Base-by-base conservation (phyloP, 2,888 invertebrate genomes). In the Amphipoea lucens region DNA sequence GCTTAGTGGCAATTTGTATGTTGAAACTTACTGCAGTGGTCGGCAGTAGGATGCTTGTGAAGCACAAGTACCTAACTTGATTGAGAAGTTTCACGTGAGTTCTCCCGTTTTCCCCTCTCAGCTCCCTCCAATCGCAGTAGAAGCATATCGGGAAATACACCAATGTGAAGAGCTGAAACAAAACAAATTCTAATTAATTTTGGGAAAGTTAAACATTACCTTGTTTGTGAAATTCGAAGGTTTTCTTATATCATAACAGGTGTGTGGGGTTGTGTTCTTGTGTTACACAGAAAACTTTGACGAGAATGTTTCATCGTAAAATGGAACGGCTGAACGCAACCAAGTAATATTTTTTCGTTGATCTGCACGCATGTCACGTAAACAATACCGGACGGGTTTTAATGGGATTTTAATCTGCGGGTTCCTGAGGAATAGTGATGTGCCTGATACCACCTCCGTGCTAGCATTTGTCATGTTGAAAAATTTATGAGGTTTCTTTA, bases 81-180 rank as follows among this genome's bases (percentile, higher is more conserved):
- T 94, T 94, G 69, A 96, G 90, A 51, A 91, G 54, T 81, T 90
- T 89, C 48, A 95, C 92, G 71, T 94, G 93, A 7, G 70, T 85
- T 67, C 77, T 78, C 6, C 82, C 71, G 3, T 79, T 85, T 70
- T 93, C 90, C 5, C 90, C 89, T 51, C 89, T 90, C 23, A 95
- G 80, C 75, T 93, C 93, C 4, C 91, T 88, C 94, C 94, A 95
- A 69, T 96, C 96, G 77, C 96, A 96, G 87, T 95, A 95, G 29
- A 95, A 89, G 68, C 93, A 92, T 3, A 94, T 83, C 0, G 95
- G 95, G 54, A 93, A 90, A 82, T 96, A 96, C 17, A 88, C 86
- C 67, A 94, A 67, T 0, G 91, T 92, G 78, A 94, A 78, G 36
- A 95, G 88, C 96, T 96, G 93, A 60, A 93, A 94, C 73, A 87